A percentile compares a stretch with the other conserved stretches of the same genome.
phyloP scores from a whole-genome alignment of 2,888 invertebrate species.

The Melanostoma scalare region DNA sequence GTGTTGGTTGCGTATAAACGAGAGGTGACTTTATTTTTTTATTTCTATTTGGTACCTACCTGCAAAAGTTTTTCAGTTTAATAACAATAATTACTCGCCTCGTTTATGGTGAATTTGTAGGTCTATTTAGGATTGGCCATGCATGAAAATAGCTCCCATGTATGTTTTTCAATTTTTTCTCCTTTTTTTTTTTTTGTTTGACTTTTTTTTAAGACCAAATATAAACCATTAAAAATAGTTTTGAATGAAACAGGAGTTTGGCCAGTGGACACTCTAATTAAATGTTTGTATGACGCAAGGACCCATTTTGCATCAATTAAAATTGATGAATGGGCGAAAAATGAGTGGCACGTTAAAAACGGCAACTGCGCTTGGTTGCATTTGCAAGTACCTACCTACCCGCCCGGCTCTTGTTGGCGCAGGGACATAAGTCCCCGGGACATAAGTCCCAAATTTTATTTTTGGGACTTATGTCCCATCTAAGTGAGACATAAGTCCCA shows the following conservation, averaged over 20 bases:
- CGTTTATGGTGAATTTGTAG: conserved; percentile 59
- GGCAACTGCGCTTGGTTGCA: conserved; percentile 37
- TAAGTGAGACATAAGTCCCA: too few species aligned
- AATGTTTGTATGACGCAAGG: conserved; percentile 64
- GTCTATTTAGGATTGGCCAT: conserved; percentile 64
- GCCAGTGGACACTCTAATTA: conserved; percentile 72
- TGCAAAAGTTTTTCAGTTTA: conserved; percentile 17
- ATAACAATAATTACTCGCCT: conserved; percentile 66
- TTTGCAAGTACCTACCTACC: conserved; percentile 7
- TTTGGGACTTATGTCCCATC: too few species aligned
- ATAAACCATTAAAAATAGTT: conserved; percentile 19
- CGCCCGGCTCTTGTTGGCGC: background rate
- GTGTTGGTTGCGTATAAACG: conserved; percentile 13
- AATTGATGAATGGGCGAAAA: conserved; percentile 66
- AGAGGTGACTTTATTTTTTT: conserved; percentile 43
- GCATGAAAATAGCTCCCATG: conserved; percentile 55
- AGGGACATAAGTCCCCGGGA: too few species aligned
- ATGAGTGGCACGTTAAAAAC: conserved; percentile 41
- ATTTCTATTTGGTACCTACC: background rate
- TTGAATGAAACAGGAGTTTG: conserved; percentile 65
- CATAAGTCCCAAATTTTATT: too few species aligned
- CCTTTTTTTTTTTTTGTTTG: background rate
- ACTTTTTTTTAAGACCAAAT: conserved; percentile 18
- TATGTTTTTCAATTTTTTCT: conserved; percentile 16
- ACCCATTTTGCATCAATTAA: conserved; percentile 69